phyloP scores from a whole-genome alignment of 2,113 vertebrate species.

The Lepisosteus oculatus region DNA sequence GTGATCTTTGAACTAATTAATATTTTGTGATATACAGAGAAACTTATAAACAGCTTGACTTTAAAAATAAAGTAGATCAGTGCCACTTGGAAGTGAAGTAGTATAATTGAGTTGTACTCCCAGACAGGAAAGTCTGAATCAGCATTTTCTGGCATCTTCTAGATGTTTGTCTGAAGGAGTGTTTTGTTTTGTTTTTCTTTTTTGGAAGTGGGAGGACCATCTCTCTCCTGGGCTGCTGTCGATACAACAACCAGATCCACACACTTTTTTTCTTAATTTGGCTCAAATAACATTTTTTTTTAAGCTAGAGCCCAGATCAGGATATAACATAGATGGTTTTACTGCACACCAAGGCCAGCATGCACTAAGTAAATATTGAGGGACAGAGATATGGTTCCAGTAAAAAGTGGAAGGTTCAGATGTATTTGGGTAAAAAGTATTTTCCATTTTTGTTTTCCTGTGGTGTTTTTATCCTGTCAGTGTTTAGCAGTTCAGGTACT shows the following conservation, averaged over 20 bases:
- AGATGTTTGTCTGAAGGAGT: slow-evolving; percentile 1
- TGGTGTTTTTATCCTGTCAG: no score
- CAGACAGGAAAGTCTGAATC: background rate
- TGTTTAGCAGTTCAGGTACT: no score
- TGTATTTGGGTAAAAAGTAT: no score
- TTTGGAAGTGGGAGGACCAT: no score
- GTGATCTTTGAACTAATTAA: no score
- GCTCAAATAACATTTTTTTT: background rate
- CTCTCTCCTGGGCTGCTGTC: background rate
- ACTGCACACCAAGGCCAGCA: background rate
- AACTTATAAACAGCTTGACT: no score
- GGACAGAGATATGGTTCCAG: no score
- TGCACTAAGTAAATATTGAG: background rate
- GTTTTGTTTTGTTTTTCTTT: slow-evolving; percentile 9
- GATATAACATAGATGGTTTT: background rate
- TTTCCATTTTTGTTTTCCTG: no score
- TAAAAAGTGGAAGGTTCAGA: no score
- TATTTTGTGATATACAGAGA: no score
- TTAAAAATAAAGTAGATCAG: no score
- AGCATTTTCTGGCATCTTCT: background rate
- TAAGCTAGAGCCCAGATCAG: background rate
- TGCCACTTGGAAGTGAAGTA: background rate
- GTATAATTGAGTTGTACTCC: slow-evolving; percentile 6
- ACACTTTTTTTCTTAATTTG: slow-evolving; percentile 1
- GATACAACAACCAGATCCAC: background rate